A percentile compares a stretch with the other conserved stretches of the same genome.
Conservation (phyloP, 2,888 invertebrate species). For the Uloborus plumipes region DNA sequence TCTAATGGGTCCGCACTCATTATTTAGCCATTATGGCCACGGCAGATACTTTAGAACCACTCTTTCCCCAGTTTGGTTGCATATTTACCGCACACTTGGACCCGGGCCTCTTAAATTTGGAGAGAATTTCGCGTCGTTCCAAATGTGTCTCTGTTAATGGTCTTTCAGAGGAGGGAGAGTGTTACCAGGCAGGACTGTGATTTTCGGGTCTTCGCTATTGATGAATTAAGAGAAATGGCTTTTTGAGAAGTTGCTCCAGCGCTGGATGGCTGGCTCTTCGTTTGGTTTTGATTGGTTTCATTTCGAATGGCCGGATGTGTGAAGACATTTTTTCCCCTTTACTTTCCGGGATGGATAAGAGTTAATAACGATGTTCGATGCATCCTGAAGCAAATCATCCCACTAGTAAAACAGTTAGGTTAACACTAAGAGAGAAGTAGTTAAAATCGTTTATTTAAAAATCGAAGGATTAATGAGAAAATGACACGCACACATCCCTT, state of each 20-base stretch:
- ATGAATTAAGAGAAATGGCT: constrained; percentile 63
- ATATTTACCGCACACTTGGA: constrained; percentile 61
- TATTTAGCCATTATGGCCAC: constrained; percentile 52
- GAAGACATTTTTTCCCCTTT: no score
- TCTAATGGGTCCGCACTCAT: constrained; percentile 56
- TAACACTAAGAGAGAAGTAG: no score
- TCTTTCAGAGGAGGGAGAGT: constrained; percentile 13
- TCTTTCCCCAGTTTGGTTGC: constrained; percentile 9
- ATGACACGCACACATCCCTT: no score
- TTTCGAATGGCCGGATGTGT: no score
- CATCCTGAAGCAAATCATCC: no score
- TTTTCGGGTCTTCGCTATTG: constrained; percentile 27
- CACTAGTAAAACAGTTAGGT: no score
- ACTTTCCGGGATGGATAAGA: no score
- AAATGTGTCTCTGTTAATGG: constrained; percentile 56
- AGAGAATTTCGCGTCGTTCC: constrained; percentile 23
- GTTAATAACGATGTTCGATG: no score
- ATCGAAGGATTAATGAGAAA: no score
- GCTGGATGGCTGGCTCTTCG: not conserved
- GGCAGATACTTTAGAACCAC: constrained; percentile 32
- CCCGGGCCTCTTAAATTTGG: constrained; percentile 54
- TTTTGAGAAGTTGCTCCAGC: constrained; percentile 26
- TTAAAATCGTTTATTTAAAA: no score
- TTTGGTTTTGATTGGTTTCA: not conserved
- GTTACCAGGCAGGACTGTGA: constrained; percentile 12